Evolutionary conservation across 2,797 vertebrate genomes (phyloP).

Genomic region (Neostethus bicornis): DNA sequence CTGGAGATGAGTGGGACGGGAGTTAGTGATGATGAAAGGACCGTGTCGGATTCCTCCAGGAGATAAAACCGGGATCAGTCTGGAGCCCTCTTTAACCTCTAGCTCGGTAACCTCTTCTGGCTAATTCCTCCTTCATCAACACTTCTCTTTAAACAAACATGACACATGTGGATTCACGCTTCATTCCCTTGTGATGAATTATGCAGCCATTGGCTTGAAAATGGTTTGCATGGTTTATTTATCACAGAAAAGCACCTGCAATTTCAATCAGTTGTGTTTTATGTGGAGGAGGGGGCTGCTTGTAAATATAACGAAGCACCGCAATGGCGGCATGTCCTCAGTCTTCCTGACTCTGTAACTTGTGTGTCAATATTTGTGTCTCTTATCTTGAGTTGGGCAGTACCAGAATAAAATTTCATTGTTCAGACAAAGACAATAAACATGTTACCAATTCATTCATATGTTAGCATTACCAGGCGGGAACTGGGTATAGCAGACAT

Average conservation of each 20-base stretch:
- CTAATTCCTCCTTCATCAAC: conserved; percentile 46
- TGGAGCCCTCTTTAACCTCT: conserved; percentile 27
- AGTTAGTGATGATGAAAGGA: conserved; percentile 8
- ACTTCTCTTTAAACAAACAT: conserved; percentile 46
- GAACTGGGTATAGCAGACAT: too few species aligned
- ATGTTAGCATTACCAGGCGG: too few species aligned
- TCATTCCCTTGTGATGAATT: conserved; percentile 53
- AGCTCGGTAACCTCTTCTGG: conserved; percentile 20
- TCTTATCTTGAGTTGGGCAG: too few species aligned
- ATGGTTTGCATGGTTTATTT: conserved; percentile 60
- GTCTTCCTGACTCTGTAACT: too few species aligned
- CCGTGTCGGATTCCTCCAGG: conserved; percentile 12
- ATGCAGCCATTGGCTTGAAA: conserved; percentile 47
- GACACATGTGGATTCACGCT: conserved; percentile 24
- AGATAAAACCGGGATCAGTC: conserved; percentile 1
- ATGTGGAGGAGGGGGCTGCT: not conserved
- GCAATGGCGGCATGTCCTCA: too few species aligned
- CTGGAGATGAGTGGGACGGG: conserved; percentile 12
- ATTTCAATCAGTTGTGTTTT: conserved; percentile 37
- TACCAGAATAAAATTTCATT: too few species aligned
- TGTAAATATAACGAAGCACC: not conserved
- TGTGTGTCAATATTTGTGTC: too few species aligned
- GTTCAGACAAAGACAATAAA: too few species aligned
- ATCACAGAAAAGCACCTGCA: conserved; percentile 33
- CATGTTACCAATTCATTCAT: too few species aligned